These are phyloP conservation scores for Halichoeres trimaculatus DNA, from an alignment of 2,113 vertebrate genomes.

Conservation along the genomic window DNA sequence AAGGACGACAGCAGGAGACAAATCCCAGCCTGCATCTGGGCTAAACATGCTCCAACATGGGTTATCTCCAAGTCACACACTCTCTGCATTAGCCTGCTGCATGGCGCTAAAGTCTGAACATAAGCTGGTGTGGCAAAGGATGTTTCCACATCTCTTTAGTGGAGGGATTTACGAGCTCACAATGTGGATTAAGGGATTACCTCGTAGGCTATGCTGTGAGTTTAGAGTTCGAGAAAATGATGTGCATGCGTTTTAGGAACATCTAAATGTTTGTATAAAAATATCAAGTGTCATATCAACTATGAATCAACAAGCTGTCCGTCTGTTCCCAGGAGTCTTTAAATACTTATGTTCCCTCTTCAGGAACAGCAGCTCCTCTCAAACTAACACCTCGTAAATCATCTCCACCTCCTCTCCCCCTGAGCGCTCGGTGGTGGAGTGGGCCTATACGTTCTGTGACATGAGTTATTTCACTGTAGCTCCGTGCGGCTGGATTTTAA, in stretches of 20 bases:
- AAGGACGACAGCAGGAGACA: conserved; percentile 9
- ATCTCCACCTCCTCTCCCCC: neutral
- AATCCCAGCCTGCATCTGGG: conserved; percentile 14
- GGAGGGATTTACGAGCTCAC: conserved; percentile 16
- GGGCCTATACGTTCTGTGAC: neutral
- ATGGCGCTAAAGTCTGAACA: conserved; percentile 1
- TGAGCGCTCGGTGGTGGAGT: neutral
- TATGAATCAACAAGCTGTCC: conserved; percentile 11
- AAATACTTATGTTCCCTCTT: neutral
- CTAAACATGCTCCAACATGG: neutral
- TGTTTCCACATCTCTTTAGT: conserved; percentile 8
- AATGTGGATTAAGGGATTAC: conserved; percentile 42
- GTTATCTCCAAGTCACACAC: conserved; percentile 5
- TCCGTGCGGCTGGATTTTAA: conserved; percentile 33
- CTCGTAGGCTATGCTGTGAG: neutral
- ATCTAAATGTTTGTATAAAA: neutral
- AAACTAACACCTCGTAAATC: neutral
- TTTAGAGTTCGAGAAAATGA: conserved; percentile 11
- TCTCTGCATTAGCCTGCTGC: neutral
- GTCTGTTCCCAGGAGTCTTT: conserved; percentile 1
- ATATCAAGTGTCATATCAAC: neutral
- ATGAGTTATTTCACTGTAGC: conserved; percentile 11
- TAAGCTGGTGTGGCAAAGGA: conserved; percentile 10
- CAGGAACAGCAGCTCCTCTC: neutral
- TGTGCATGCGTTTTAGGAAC: neutral